A percentile compares a stretch with the other conserved stretches of the same genome.
Evolutionary conservation across 2,797 vertebrate genomes (phyloP).

Genomic region (Smutsia gigantea): DNA sequence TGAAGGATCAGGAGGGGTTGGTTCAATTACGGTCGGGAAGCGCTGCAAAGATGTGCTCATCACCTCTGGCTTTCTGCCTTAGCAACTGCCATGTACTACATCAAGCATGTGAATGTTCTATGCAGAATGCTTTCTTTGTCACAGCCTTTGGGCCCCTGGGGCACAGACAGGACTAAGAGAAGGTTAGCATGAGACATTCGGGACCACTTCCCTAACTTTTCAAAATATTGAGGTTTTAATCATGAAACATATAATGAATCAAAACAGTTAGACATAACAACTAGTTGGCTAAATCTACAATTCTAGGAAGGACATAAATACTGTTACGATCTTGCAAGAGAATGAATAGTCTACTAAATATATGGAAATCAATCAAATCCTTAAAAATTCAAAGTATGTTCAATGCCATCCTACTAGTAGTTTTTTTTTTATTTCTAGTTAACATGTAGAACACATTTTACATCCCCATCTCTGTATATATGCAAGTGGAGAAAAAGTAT

Average conservation of each 20-base stretch:
- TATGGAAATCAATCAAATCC: slow-evolving; percentile 25
- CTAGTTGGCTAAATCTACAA: background rate
- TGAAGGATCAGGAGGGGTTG: slow-evolving; percentile 88
- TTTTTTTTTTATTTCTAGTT: slow-evolving; percentile 33
- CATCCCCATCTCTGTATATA: background rate
- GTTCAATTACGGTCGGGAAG: slow-evolving; percentile 85
- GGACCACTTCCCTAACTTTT: slow-evolving; percentile 71
- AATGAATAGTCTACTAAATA: background rate
- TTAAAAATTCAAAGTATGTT: slow-evolving; percentile 40
- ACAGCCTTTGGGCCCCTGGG: slow-evolving; percentile 82
- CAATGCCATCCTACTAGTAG: background rate
- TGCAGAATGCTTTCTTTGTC: slow-evolving; percentile 83
- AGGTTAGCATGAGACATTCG: slow-evolving; percentile 71
- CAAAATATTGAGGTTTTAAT: slow-evolving; percentile 63
- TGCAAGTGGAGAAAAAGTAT: background rate
- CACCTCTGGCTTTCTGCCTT: slow-evolving; percentile 93
- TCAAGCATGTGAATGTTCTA: slow-evolving; percentile 89
- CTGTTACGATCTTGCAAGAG: background rate
- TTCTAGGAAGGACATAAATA: background rate
- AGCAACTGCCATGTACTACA: slow-evolving; percentile 88
- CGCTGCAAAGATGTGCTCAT: slow-evolving; percentile 87
- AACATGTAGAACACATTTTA: background rate
- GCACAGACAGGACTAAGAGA: slow-evolving; percentile 66
- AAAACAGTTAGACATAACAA: slow-evolving; percentile 38
- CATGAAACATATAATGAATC: slow-evolving; percentile 40